phyloP scores from a whole-genome alignment of 2,113 vertebrate species.

The Speoplatyrhinus poulsoni region DNA sequence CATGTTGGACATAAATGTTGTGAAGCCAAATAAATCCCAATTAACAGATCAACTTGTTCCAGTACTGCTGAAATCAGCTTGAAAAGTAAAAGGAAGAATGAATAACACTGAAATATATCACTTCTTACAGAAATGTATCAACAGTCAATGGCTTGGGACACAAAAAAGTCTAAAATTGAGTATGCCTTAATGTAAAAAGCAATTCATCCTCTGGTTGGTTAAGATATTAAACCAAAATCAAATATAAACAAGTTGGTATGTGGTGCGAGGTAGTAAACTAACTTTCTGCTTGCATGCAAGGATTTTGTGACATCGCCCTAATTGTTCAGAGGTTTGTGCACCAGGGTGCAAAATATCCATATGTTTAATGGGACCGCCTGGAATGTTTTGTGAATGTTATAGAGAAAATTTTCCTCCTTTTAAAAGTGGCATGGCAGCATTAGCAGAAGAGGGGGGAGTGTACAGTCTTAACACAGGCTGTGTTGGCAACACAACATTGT shows the following conservation, averaged over 20 bases:
- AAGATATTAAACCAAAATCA: conserved; percentile 24
- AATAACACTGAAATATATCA: conserved; percentile 57
- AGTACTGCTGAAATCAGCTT: conserved; percentile 51
- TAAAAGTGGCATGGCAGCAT: conserved; percentile 10
- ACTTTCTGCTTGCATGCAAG: conserved; percentile 30
- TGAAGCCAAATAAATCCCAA: conserved; percentile 66
- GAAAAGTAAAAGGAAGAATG: conserved; percentile 66
- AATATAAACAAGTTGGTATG: conserved; percentile 19
- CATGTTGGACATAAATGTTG: conserved; percentile 60
- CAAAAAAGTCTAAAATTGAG: conserved; percentile 27
- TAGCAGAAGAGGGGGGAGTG: conserved; percentile 13
- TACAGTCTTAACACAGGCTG: too few species aligned
- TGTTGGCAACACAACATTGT: background rate
- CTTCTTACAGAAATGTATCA: conserved; percentile 52
- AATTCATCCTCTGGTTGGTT: background rate
- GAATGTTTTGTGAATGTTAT: conserved; percentile 40
- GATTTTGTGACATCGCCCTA: conserved; percentile 36
- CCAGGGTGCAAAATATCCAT: conserved; percentile 26
- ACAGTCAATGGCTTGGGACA: conserved; percentile 41
- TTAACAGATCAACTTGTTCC: conserved; percentile 58
- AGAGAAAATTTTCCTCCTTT: conserved; percentile 24
- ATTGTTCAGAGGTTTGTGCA: conserved; percentile 45
- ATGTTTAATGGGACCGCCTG: conserved; percentile 18
- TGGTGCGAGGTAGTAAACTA: conserved; percentile 26
- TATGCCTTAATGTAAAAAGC: background rate